These are phyloP conservation scores for Altica lythri DNA, from an alignment of 2,888 invertebrate genomes.

Conservation along the genomic window DNA sequence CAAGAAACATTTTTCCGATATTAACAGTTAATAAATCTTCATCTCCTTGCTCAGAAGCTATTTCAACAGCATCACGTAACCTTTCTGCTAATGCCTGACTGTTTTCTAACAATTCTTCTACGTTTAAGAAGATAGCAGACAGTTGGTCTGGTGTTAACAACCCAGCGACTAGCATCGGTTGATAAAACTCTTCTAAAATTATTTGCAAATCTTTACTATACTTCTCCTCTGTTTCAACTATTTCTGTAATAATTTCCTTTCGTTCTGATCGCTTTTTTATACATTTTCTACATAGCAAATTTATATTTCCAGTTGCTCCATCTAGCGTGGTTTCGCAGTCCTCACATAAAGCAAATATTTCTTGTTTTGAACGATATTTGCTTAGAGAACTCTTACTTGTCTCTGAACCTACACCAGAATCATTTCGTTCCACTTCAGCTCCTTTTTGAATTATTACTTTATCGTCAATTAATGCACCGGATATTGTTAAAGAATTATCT, in stretches of 20 bases:
- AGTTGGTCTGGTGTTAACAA: slow-evolving; percentile 89
- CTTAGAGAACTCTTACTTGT: slow-evolving; percentile 86
- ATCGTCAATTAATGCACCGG: slow-evolving; percentile 64
- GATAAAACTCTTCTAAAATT: slow-evolving; percentile 89
- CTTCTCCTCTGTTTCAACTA: slow-evolving; percentile 94
- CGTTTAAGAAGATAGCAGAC: slow-evolving; percentile 89
- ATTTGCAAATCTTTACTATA: slow-evolving; percentile 92
- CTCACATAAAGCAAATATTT: slow-evolving; percentile 65
- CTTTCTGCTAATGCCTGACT: slow-evolving; percentile 82
- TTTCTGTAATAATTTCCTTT: slow-evolving; percentile 92
- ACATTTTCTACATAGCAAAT: slow-evolving; percentile 86
- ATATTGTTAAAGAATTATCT: slow-evolving; percentile 73
- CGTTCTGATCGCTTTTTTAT: slow-evolving; percentile 85
- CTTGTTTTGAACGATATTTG: slow-evolving; percentile 70
- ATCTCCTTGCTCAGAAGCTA: slow-evolving; percentile 79
- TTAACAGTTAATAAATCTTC: slow-evolving; percentile 87
- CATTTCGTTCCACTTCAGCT: slow-evolving; percentile 86
- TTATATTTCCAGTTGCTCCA: slow-evolving; percentile 78
- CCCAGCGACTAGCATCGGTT: slow-evolving; percentile 92
- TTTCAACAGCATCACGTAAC: slow-evolving; percentile 83
- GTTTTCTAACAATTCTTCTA: slow-evolving; percentile 88
- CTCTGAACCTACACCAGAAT: slow-evolving; percentile 91
- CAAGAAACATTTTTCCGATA: slow-evolving; percentile 87
- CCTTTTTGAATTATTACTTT: slow-evolving; percentile 63
- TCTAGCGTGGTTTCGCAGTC: slow-evolving; percentile 80